Conservation (phyloP, 1,140 invertebrate species). For the Gryon sp. region DNA sequence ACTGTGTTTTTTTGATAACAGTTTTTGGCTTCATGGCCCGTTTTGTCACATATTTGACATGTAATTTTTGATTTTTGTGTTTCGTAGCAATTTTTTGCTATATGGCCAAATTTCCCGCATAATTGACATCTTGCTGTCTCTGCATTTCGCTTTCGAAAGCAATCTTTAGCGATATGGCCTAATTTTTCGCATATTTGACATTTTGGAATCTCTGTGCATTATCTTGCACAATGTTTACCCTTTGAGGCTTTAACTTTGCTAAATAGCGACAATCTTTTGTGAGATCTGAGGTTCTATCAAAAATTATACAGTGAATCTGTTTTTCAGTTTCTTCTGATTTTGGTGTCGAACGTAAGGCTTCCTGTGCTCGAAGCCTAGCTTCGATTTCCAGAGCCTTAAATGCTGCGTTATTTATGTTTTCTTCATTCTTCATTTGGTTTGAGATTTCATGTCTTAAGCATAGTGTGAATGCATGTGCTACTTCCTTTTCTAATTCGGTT, state of each 20-base stretch:
- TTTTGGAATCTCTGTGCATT: neutral
- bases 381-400: no score
- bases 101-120: neutral
- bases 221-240: neutral
- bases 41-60: neutral
- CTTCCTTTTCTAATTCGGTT: neutral
- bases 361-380: no score
- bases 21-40: neutral
- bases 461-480: neutral
- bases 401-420: neutral
- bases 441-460: neutral
- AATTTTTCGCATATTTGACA: neutral
- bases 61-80: neutral
- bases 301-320: no score
- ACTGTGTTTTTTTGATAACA: neutral
- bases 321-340: no score
- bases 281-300: no score
- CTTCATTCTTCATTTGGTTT: neutral
- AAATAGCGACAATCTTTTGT: no score
- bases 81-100: neutral
- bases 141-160: neutral
- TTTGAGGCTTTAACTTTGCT: no score
- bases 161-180: neutral
- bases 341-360: no score
- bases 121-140: no score